These are phyloP conservation scores for Cisticola juncidis DNA, from an alignment of 2,113 vertebrate species.

Conservation along the genomic window DNA sequence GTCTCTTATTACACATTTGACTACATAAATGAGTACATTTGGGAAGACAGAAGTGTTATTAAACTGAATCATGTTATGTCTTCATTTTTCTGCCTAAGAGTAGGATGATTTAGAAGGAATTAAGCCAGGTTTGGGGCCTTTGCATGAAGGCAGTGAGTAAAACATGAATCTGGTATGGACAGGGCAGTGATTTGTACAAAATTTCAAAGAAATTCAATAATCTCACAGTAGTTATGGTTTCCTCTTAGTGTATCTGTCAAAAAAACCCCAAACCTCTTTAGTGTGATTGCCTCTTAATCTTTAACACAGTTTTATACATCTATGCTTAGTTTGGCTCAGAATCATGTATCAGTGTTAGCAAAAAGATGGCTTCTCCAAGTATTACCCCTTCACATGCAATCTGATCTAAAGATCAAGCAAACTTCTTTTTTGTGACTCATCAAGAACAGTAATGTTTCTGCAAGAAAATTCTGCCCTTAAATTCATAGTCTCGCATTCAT, in stretches of 20 bases:
- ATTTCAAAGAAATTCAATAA: background rate
- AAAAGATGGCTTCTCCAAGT: background rate
- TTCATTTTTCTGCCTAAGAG: background rate
- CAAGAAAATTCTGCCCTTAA: background rate
- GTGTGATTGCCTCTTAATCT: background rate
- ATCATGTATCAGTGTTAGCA: background rate
- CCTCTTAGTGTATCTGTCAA: background rate
- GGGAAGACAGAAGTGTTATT: background rate
- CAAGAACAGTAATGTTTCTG: background rate
- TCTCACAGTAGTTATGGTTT: background rate
- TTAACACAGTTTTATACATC: background rate
- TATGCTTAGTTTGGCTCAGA: background rate
- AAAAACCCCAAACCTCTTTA: background rate
- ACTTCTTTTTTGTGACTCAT: conserved; percentile 25
- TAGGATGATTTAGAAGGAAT: background rate
- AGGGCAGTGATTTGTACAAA: background rate
- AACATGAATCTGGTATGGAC: background rate
- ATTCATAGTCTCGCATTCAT: background rate
- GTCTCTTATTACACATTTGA: background rate
- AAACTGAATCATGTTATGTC: background rate
- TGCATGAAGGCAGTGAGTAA: background rate
- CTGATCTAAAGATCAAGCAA: background rate
- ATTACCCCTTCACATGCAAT: background rate
- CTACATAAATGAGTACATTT: background rate
- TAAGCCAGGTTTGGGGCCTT: background rate